Conservation (phyloP, 2,888 invertebrate species). For the Eulithis testata region DNA sequence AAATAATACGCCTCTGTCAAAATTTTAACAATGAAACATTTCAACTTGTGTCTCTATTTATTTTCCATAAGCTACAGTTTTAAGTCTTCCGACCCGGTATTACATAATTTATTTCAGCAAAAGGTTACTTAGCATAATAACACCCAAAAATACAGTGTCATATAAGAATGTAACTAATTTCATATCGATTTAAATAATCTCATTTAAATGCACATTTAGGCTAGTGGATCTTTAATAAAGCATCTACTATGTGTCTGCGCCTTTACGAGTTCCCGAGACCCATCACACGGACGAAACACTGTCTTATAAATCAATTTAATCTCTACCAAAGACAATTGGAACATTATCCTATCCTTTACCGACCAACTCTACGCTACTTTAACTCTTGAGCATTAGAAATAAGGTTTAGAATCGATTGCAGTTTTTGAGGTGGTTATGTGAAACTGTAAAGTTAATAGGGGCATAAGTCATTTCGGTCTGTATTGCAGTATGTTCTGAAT, state of each 20-base stretch:
- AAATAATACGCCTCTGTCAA: not conserved
- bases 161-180: not conserved
- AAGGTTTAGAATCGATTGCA: slow-evolving; percentile 40
- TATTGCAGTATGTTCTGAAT: slow-evolving; percentile 54
- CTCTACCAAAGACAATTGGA: slow-evolving; percentile 75
- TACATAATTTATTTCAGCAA: no score
- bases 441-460: slow-evolving; percentile 50
- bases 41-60: no score
- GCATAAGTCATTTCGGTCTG: slow-evolving; percentile 69
- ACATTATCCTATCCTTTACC: slow-evolving; percentile 45
- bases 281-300: slow-evolving; percentile 67
- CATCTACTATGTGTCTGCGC: slow-evolving; percentile 38
- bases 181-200: not conserved
- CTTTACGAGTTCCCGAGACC: slow-evolving; percentile 71
- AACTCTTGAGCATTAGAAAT: slow-evolving; percentile 21
- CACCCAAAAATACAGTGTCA: no score
- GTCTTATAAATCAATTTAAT: slow-evolving; percentile 80
- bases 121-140: no score
- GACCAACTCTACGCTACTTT: slow-evolving; percentile 22
- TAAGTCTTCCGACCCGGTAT: no score
- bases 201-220: not conserved
- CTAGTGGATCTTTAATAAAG: slow-evolving; percentile 13
- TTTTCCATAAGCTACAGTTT: no score
- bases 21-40: no score
- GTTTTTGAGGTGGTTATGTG: slow-evolving; percentile 40